Conservation (phyloP, 2,888 invertebrate genomes). For the Rhaphigaster nebulosa region DNA sequence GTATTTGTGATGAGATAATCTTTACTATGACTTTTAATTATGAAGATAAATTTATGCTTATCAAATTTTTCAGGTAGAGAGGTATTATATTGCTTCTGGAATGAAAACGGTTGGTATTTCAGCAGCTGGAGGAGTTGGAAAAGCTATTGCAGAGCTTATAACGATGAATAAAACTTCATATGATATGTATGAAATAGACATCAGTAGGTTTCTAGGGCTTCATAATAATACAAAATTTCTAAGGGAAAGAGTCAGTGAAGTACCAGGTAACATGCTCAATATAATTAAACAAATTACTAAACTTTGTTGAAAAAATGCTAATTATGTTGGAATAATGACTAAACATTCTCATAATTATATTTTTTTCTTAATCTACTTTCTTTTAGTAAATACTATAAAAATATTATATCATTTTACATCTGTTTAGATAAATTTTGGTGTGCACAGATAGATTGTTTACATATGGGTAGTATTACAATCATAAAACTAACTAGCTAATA, state of each 20-base stretch:
- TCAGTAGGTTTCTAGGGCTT: constrained; percentile 89
- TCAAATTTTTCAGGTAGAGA: constrained; percentile 76
- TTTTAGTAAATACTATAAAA: too few relatives aligned
- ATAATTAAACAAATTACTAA: too few relatives aligned
- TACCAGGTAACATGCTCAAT: constrained; percentile 77
- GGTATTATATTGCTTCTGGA: constrained; percentile 94
- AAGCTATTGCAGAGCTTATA: constrained; percentile 89
- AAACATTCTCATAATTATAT: too few relatives aligned
- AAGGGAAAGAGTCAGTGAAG: constrained; percentile 90
- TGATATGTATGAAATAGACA: constrained; percentile 91
- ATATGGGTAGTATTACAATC: too few relatives aligned
- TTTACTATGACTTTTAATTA: not conserved
- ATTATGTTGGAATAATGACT: not conserved
- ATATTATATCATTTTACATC: too few relatives aligned
- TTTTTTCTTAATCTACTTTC: too few relatives aligned
- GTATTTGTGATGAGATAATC: constrained; percentile 69
- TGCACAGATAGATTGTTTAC: too few relatives aligned
- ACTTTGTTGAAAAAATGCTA: not conserved
- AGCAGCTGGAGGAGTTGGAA: constrained; percentile 95
- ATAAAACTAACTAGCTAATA: too few relatives aligned
- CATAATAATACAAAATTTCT: constrained; percentile 96
- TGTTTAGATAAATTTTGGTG: too few relatives aligned
- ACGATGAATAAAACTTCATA: constrained; percentile 83
- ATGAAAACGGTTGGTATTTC: constrained; percentile 97
- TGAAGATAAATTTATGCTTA: not conserved